A percentile compares a stretch with the other conserved stretches of the same genome.
phyloP scores from a whole-genome alignment of 1,140 invertebrate species.

The Calliphora vicina region DNA sequence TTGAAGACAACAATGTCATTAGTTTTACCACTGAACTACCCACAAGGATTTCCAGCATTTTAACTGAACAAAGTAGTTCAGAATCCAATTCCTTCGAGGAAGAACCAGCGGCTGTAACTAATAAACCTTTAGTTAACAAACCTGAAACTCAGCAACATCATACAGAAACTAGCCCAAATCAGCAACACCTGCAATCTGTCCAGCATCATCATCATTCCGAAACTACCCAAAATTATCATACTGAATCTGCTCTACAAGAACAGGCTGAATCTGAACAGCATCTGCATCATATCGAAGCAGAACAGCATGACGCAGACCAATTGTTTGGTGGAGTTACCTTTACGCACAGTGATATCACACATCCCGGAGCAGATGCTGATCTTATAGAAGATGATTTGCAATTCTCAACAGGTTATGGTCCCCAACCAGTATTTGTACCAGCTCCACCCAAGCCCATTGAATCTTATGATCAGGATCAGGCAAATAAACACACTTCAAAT shows the following conservation, averaged over 20 bases:
- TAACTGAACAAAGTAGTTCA: conserved; percentile 46
- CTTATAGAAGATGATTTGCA: conserved; percentile 57
- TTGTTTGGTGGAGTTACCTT: conserved; percentile 53
- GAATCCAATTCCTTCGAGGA: conserved; percentile 57
- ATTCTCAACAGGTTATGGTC: conserved; percentile 60
- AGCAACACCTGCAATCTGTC: neutral
- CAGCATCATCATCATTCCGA: neutral
- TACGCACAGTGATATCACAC: conserved; percentile 61
- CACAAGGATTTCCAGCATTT: conserved; percentile 49
- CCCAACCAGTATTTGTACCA: conserved; percentile 53
- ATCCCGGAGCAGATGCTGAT: conserved; percentile 60
- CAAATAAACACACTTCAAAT: neutral
- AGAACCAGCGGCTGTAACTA: conserved; percentile 27
- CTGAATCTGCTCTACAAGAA: conserved; percentile 41
- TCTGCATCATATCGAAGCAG: neutral
- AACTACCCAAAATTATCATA: conserved; percentile 18
- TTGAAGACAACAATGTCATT: conserved; percentile 42
- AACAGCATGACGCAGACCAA: conserved; percentile 52
- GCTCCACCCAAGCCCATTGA: conserved; percentile 41
- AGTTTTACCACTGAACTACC: conserved; percentile 57
- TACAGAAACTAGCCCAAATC: neutral
- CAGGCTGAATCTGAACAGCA: neutral
- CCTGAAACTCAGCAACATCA: conserved; percentile 2
- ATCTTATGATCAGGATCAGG: neutral
- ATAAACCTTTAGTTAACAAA: conserved; percentile 9